Conservation (phyloP, 2,797 vertebrate species). For the Syngnathus rostellatus region DNA sequence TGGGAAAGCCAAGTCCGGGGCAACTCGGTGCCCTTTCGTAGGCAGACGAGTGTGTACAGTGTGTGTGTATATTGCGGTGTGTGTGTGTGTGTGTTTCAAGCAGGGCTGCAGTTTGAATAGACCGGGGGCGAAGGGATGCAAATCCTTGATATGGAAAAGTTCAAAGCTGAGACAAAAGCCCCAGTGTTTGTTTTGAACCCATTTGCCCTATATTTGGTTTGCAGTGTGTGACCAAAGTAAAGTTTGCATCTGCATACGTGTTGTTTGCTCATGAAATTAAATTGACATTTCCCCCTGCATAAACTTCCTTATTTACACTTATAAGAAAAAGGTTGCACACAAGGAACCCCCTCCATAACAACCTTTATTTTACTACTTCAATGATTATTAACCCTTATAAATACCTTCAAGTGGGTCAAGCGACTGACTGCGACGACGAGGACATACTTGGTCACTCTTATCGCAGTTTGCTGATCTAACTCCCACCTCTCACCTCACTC, state of each 20-base stretch:
- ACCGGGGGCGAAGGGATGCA: slow-evolving; percentile 54
- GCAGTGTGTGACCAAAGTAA: slow-evolving; percentile 1
- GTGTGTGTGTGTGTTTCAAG: slow-evolving; percentile 42
- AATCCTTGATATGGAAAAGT: slow-evolving; percentile 54
- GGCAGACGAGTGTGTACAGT: slow-evolving; percentile 35
- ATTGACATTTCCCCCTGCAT: no score
- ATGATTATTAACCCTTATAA: neutral
- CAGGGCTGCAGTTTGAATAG: slow-evolving; percentile 54
- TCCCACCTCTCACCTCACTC: neutral
- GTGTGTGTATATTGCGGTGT: neutral
- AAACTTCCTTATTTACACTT: neutral
- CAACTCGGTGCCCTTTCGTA: slow-evolving; percentile 44
- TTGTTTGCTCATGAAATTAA: neutral
- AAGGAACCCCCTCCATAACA: neutral
- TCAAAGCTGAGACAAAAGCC: slow-evolving; percentile 44
- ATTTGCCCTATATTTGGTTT: slow-evolving; percentile 29
- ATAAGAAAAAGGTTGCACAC: neutral
- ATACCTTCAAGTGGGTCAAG: neutral
- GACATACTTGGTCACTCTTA: neutral
- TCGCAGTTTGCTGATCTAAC: neutral
- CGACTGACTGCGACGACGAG: neutral
- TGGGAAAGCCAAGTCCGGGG: slow-evolving; percentile 23
- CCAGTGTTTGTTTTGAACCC: slow-evolving; percentile 36
- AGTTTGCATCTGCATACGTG: neutral
- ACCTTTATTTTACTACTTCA: neutral